phyloP scores from a whole-genome alignment of 2,113 vertebrate genomes.

The Rhodinocichla rosea region DNA sequence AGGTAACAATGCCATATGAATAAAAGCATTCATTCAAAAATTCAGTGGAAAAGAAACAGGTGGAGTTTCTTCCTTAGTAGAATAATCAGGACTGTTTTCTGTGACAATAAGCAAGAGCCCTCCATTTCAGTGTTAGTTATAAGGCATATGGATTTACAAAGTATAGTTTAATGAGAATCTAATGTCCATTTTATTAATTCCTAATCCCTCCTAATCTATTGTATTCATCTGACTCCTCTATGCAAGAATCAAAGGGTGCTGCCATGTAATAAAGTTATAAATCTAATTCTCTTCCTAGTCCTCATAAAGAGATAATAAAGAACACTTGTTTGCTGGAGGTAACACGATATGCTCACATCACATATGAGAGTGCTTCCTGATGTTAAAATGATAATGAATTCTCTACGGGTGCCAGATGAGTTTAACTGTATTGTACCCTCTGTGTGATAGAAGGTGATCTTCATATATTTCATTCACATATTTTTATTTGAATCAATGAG shows the following conservation, averaged over 20 bases:
- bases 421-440: background rate
- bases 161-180: background rate
- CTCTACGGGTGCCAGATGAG: background rate
- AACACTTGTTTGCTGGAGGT: background rate
- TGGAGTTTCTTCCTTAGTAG: background rate
- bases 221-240: background rate
- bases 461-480: background rate
- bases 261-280: background rate
- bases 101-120: background rate
- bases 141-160: background rate
- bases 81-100: background rate
- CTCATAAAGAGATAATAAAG: conserved; percentile 7
- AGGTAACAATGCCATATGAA: background rate
- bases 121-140: background rate
- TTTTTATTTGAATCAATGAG: background rate
- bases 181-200: background rate
- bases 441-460: background rate
- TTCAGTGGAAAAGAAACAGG: background rate
- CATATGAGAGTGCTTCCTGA: background rate
- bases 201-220: background rate
- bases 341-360: background rate
- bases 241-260: background rate
- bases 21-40: background rate
- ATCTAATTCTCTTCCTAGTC: background rate
- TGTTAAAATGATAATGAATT: conserved; percentile 23